Conservation (phyloP, 2,888 invertebrate species). For the Chrysopilus asiliformis region DNA sequence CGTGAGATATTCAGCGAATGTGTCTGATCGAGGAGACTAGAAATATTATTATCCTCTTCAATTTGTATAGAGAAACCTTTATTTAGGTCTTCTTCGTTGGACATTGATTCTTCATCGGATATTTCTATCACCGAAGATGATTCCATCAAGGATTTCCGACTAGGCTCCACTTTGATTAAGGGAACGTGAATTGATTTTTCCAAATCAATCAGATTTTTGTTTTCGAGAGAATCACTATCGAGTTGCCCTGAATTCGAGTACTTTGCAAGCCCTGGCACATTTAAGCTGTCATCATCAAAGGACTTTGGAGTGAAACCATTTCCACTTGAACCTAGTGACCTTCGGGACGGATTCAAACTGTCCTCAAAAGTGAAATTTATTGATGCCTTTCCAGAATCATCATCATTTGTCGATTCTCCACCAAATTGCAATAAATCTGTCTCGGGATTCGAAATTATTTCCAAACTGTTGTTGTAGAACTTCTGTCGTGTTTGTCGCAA, state of each 20-base stretch:
- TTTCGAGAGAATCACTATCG: background rate
- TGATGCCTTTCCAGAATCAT: too few species aligned
- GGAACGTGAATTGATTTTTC: too few species aligned
- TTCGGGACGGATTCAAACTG: too few species aligned
- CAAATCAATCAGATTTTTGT: constrained; percentile 11
- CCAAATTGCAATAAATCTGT: too few species aligned
- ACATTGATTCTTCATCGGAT: constrained; percentile 12
- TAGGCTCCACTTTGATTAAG: too few species aligned
- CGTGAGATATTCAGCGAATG: constrained; percentile 18
- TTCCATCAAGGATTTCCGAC: constrained; percentile 19
- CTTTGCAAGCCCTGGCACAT: background rate
- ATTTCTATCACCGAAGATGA: constrained; percentile 4
- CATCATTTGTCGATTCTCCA: too few species aligned
- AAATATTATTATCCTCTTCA: constrained; percentile 6
- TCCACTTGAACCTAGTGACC: too few species aligned
- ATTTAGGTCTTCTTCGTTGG: constrained; percentile 7
- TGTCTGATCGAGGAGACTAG: constrained; percentile 5
- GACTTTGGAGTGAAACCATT: too few species aligned
- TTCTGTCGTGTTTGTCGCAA: too few species aligned
- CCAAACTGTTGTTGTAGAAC: too few species aligned
- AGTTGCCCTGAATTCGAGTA: background rate
- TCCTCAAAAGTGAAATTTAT: too few species aligned
- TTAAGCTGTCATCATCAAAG: background rate
- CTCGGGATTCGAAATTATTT: too few species aligned
- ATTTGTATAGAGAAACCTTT: constrained; percentile 7